Evolutionary conservation across 2,888 invertebrate species (phyloP).

Genomic region (Dioctria linearis): DNA sequence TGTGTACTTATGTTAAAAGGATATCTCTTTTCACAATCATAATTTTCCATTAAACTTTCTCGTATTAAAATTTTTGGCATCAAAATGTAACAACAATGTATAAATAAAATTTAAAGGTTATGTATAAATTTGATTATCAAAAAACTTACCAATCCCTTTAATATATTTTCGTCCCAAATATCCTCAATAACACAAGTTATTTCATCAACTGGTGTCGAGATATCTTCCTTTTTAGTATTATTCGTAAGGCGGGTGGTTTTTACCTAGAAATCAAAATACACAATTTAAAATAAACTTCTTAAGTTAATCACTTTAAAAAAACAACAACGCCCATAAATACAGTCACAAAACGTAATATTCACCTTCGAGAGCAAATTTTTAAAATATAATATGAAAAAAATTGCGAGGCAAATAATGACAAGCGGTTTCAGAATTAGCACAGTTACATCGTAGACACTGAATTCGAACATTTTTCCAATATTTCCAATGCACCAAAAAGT

Average conservation of each 20-base stretch:
- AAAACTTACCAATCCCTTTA: conserved; percentile 79
- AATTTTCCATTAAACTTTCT: no score
- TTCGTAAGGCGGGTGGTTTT: conserved; percentile 71
- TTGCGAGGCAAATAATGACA: background rate
- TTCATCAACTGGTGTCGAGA: conserved; percentile 72
- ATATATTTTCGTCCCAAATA: conserved; percentile 84
- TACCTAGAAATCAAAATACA: conserved; percentile 69
- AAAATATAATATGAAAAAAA: conserved; percentile 5
- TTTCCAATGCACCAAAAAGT: conserved; percentile 7
- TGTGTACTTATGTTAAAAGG: no score
- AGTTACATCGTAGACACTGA: background rate
- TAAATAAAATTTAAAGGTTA: background rate
- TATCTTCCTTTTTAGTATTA: conserved; percentile 68
- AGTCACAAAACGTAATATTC: conserved; percentile 8
- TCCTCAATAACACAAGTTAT: conserved; percentile 78
- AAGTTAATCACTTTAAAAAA: background rate
- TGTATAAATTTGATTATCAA: background rate
- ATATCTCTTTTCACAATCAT: no score
- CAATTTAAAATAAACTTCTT: background rate
- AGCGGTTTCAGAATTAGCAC: conserved; percentile 2
- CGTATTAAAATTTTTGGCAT: no score
- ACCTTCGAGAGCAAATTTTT: conserved; percentile 20
- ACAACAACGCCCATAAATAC: background rate
- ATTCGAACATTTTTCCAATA: conserved; percentile 11
- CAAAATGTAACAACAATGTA: no score